Percentiles rank a stretch among this genome's conserved stretches.
phyloP scores from a whole-genome alignment of 2,113 vertebrate genomes.

The Bubo scandiacus region DNA sequence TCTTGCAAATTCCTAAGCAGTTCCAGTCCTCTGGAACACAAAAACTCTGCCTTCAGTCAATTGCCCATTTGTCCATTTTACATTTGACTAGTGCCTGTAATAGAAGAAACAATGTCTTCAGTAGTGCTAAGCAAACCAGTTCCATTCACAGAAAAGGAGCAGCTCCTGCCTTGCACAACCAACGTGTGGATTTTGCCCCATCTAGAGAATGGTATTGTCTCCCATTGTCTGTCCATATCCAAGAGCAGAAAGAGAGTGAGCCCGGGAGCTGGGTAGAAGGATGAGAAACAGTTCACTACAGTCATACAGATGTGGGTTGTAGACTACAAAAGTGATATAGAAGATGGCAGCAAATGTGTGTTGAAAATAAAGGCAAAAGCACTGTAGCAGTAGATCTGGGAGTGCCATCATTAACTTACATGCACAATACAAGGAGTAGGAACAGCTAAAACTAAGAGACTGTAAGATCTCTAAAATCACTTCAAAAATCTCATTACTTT shows the following conservation, averaged over 20 bases:
- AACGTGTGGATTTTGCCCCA: not conserved
- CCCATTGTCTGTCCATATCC: not conserved
- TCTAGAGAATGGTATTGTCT: not conserved
- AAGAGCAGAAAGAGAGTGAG: not conserved
- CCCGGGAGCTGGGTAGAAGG: not conserved
- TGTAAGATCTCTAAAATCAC: not conserved
- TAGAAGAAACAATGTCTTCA: not conserved
- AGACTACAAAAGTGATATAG: not conserved
- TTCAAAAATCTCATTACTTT: not conserved
- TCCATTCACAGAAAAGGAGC: not conserved
- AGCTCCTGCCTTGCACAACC: not conserved
- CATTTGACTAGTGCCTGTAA: not conserved
- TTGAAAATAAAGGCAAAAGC: not conserved
- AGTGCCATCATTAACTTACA: not conserved
- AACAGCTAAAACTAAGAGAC: not conserved
- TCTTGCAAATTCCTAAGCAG: not conserved
- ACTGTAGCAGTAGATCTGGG: not conserved
- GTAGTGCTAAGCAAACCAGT: not conserved
- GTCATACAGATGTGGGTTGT: not conserved
- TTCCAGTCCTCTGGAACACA: not conserved
- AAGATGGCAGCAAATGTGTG: accelerated
- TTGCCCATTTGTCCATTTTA: not conserved
- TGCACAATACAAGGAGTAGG: not conserved
- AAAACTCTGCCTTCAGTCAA: not conserved
- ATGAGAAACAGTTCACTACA: not conserved